These are phyloP conservation scores for Acrobasis consociella DNA, from an alignment of 2,888 invertebrate species.

Conservation along the genomic window DNA sequence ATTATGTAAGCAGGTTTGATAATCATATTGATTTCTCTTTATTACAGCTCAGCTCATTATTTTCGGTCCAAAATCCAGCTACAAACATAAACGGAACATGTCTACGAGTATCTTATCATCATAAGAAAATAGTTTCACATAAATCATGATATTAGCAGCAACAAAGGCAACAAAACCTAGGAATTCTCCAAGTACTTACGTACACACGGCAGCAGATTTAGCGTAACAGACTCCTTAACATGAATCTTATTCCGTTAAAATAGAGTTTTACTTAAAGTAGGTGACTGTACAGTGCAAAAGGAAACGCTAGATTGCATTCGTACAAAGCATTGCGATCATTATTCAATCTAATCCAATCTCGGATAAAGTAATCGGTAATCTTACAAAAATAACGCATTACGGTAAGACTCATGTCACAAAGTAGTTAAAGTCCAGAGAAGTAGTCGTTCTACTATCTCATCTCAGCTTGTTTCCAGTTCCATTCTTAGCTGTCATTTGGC, in stretches of 20 bases:
- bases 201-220: not conserved
- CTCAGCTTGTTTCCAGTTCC: too few species aligned
- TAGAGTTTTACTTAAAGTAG: not conserved
- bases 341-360: slow-evolving; percentile 54
- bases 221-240: not conserved
- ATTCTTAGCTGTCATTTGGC: too few species aligned
- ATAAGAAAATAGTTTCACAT: not conserved
- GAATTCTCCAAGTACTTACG: not conserved
- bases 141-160: not conserved
- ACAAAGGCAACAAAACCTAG: not conserved
- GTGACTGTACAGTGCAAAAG: not conserved
- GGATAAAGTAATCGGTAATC: slow-evolving; percentile 64
- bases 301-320: not conserved
- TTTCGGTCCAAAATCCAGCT: too few species aligned
- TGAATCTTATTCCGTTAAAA: not conserved
- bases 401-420: slow-evolving; percentile 32
- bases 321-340: slow-evolving; percentile 32
- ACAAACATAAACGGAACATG: too few species aligned
- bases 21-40: too few species aligned
- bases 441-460: not conserved
- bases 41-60: too few species aligned
- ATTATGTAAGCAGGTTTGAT: too few species aligned
- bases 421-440: not conserved
- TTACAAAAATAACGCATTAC: slow-evolving; percentile 54
- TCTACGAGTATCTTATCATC: not conserved